A percentile compares a stretch with the other conserved stretches of the same genome.
Evolutionary conservation across 1,140 invertebrate species (phyloP).

Genomic region (Sycophila sp.): DNA sequence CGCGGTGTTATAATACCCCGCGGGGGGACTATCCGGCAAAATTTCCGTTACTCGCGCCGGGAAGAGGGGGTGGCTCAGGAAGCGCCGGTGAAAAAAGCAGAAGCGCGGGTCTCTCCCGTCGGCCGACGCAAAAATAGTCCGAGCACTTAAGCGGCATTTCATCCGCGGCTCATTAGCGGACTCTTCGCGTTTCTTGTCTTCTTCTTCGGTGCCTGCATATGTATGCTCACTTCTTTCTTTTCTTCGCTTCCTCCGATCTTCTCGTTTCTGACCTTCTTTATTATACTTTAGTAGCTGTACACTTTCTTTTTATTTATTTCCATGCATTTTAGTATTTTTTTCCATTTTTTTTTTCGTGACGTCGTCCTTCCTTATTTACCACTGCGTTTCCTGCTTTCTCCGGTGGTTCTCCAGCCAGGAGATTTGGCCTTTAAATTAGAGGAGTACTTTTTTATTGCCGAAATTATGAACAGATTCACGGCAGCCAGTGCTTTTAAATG

Average conservation of each 20-base stretch:
- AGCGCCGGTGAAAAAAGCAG: not conserved
- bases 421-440: no score
- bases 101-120: not conserved
- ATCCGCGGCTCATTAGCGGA: constrained; percentile 25
- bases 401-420: no score
- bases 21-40: not conserved
- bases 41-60: not conserved
- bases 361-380: not conserved
- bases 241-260: not conserved
- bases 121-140: not conserved
- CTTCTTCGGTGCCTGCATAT: not conserved
- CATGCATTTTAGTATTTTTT: not conserved
- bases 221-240: no score
- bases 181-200: constrained; percentile 5
- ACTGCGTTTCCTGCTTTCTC: not conserved
- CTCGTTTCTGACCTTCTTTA: not conserved
- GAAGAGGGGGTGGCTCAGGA: not conserved
- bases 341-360: not conserved
- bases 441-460: no score
- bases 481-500: no score
- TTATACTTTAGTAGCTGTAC: not conserved
- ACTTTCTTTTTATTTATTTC: not conserved
- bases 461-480: no score
- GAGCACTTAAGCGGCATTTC: constrained; percentile 20
- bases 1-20: not conserved